These are phyloP conservation scores for Caenorhabditis sp. DNA, from an alignment of 2,888 invertebrate genomes.

Conservation along the genomic window DNA sequence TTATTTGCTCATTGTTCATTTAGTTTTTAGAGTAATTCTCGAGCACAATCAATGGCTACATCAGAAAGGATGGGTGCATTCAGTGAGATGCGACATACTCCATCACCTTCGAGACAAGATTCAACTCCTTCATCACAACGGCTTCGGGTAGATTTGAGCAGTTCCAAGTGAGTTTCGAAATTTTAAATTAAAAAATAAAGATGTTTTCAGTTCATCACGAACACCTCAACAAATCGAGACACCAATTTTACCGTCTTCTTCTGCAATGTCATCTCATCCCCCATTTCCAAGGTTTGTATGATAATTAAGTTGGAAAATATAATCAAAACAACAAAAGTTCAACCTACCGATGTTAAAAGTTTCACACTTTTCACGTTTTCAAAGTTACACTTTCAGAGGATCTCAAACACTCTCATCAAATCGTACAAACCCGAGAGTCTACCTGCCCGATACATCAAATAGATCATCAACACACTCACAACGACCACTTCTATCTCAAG, in stretches of 20 bases:
- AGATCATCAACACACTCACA: constrained; percentile 28
- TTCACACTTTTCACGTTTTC: neutral
- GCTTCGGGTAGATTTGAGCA: constrained; percentile 41
- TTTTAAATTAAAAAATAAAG: neutral
- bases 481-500: constrained; percentile 15
- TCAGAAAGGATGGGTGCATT: constrained; percentile 54
- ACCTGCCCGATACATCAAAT: constrained; percentile 4
- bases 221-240: constrained; percentile 27
- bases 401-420: constrained; percentile 24
- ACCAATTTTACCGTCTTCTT: constrained; percentile 32
- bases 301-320: neutral
- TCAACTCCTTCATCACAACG: constrained; percentile 17
- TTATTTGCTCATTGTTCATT: neutral
- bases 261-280: constrained; percentile 24
- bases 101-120: constrained; percentile 18
- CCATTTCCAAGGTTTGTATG: constrained; percentile 25
- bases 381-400: constrained; percentile 27
- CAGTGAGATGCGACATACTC: constrained; percentile 41
- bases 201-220: constrained; percentile 15
- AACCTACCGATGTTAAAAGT: neutral
- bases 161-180: constrained; percentile 12
- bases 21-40: constrained; percentile 2
- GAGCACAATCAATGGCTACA: constrained; percentile 22
- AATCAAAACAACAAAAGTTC: neutral
- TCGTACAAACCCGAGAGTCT: constrained; percentile 11